Evolutionary conservation across 1,140 invertebrate species (phyloP).

Genomic region (Danaus plexippus): DNA sequence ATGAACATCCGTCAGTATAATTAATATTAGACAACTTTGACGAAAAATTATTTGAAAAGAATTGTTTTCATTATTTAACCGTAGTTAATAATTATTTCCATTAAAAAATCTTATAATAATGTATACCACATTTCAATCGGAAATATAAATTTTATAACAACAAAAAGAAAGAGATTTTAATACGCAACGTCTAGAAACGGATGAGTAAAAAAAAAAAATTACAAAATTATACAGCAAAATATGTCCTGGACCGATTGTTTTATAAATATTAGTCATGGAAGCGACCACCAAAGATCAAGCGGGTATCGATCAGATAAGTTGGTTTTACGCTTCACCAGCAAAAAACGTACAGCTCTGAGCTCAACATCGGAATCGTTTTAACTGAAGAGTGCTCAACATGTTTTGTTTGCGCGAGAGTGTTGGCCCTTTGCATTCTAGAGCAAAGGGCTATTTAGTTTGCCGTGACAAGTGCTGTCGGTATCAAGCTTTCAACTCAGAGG

Average conservation of each 20-base stretch:
- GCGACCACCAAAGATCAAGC: slow-evolving; percentile 2
- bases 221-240: slow-evolving; percentile 1
- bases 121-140: too few relatives aligned
- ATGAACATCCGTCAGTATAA: too few relatives aligned
- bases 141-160: too few relatives aligned
- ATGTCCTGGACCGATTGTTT: not conserved
- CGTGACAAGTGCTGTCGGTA: slow-evolving; percentile 34
- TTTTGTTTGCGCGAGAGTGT: slow-evolving; percentile 50
- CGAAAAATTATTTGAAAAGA: too few relatives aligned
- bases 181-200: not conserved
- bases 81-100: too few relatives aligned
- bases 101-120: too few relatives aligned
- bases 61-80: too few relatives aligned
- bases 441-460: slow-evolving; percentile 37
- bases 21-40: too few relatives aligned
- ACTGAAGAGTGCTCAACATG: slow-evolving; percentile 37
- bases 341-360: slow-evolving; percentile 34
- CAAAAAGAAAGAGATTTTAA: not conserved
- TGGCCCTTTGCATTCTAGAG: slow-evolving; percentile 43
- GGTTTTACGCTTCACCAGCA: slow-evolving; percentile 30
- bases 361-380: slow-evolving; percentile 61
- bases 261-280: not conserved
- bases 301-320: slow-evolving; percentile 29
- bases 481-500: too few relatives aligned
- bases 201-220: slow-evolving; percentile 1